phyloP scores from a whole-genome alignment of 2,113 vertebrate species.

The Oncorhynchus masou region DNA sequence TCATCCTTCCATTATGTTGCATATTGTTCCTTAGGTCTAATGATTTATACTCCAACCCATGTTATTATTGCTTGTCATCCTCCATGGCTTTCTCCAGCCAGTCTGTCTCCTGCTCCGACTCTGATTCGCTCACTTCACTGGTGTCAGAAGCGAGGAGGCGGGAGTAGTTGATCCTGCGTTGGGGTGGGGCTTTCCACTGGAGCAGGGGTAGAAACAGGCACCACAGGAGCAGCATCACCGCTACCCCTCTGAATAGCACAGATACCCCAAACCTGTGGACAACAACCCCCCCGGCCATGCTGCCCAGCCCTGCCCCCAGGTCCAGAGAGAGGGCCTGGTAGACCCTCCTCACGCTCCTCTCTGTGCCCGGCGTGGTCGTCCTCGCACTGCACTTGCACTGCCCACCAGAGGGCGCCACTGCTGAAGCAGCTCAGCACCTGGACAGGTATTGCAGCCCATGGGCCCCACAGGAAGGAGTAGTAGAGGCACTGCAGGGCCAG shows the following conservation, averaged over 20 bases:
- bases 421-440: constrained; percentile 79
- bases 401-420: constrained; percentile 79
- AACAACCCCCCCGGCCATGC: constrained; percentile 76
- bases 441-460: constrained; percentile 76
- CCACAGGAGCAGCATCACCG: constrained; percentile 71
- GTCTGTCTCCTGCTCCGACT: constrained; percentile 80
- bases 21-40: constrained; percentile 24
- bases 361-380: constrained; percentile 73
- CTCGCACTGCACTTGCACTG: constrained; percentile 60
- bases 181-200: constrained; percentile 75
- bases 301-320: constrained; percentile 77
- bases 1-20: not conserved
- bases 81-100: constrained; percentile 88
- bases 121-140: constrained; percentile 82
- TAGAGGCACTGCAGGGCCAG: constrained; percentile 79
- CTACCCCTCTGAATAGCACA: constrained; percentile 69
- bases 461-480: constrained; percentile 81
- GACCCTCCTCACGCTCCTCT: constrained; percentile 72
- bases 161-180: constrained; percentile 85
- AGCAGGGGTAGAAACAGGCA: constrained; percentile 69
- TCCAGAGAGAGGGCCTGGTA: constrained; percentile 66
- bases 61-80: constrained; percentile 66
- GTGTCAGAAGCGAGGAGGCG: constrained; percentile 77
- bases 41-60: constrained; percentile 12
- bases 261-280: constrained; percentile 64